Evolutionary conservation across 1,140 invertebrate genomes (phyloP), one percentile per base, ranked within the genome.

Genomic region (Acromyrmex heyeri): DNA sequence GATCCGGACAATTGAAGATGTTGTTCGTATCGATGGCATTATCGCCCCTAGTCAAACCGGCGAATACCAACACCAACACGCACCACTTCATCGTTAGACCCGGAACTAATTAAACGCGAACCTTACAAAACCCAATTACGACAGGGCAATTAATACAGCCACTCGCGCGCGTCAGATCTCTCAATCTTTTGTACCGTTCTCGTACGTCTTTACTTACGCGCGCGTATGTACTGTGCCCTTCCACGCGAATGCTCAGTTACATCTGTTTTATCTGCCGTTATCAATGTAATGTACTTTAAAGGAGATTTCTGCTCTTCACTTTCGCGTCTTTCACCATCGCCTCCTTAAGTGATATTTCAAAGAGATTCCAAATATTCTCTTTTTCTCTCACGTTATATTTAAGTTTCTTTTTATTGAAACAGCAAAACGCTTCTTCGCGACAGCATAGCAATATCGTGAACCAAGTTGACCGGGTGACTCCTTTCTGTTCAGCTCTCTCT

Each of bases 61-160:
- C 82, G 27, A 88, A 48, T 24, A 86, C 77, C 89, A 91, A 87
- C 89, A 91, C 79, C 73, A 90, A 48, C 78, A 90, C 86, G 78
- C 61, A 90, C 90, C 90, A 91, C 90, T 88, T 91, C 90, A 91
- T 91, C 64, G 87, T 48, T 76, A 34, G 70, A 53, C 3, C n/a
- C 38, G 53, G 27, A 83, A 59, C 69, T 79, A 79, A 81, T 83
- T 75, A 86, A 86, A 27, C 53, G 73, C 78, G 79, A 85, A 14
- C 18, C 59, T 70, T 79, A 75, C 53, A 87, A 87, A 87, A 48
- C 48, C 30, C 75, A 76, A 55, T 85, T 67, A 55, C 72, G 59
- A 38, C 57, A n/a, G 62, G 62, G 62, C 62, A 67, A 65, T 76
- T 85, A 65, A 67, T 85, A 65, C 16, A 53, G 27, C 24, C 27